Evolutionary conservation across 2,888 invertebrate species (phyloP).

Genomic region (Cryptocephalus moraei): DNA sequence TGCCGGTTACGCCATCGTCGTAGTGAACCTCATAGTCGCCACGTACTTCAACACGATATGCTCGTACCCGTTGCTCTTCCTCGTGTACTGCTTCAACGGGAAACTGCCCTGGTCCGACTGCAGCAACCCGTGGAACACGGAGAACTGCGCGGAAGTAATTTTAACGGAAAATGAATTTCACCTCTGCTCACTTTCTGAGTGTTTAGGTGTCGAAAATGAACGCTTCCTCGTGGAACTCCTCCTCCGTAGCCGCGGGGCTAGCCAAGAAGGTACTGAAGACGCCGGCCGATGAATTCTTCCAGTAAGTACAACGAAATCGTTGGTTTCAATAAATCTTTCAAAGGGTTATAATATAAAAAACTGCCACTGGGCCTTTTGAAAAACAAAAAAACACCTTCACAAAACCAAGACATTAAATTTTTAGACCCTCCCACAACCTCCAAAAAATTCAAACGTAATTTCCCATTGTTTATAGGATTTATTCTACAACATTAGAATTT

Average conservation of each 20-base stretch:
- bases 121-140: conserved; percentile 74
- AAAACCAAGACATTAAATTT: no score
- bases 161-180: not conserved
- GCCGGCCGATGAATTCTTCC: conserved; percentile 75
- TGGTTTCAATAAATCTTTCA: no score
- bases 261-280: conserved; percentile 39
- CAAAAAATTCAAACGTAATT: no score
- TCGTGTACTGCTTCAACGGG: conserved; percentile 56
- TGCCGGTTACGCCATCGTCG: conserved; percentile 72
- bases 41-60: conserved; percentile 79
- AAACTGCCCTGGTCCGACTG: conserved; percentile 72
- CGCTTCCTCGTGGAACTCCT: not conserved
- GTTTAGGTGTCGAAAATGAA: not conserved
- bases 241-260: no score
- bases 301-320: conserved; percentile 46
- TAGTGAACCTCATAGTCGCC: conserved; percentile 71
- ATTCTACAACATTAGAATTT: no score
- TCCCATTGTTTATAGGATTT: no score
- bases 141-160: conserved; percentile 53
- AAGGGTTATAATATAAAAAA: no score
- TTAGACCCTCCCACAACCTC: no score
- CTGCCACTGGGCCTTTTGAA: no score
- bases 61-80: conserved; percentile 74
- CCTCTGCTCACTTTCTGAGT: not conserved
- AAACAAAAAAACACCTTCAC: no score